These are phyloP conservation scores for Baryphthengus martii DNA, from an alignment of 2,113 vertebrate genomes.

Conservation along the genomic window DNA sequence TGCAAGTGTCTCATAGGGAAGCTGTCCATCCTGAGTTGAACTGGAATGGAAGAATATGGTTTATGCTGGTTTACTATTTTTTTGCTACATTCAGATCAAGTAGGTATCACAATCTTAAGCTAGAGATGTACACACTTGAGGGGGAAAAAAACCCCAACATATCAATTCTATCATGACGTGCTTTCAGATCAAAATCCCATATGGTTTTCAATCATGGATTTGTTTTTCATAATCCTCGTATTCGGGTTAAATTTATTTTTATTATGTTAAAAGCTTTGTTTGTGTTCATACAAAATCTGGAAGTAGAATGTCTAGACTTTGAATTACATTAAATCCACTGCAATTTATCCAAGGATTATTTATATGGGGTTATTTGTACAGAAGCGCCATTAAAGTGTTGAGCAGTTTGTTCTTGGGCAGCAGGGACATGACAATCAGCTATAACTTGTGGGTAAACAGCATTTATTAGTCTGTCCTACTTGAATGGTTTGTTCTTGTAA, in stretches of 20 bases:
- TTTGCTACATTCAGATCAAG: neutral
- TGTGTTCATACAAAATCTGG: constrained; percentile 21
- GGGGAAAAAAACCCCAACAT: neutral
- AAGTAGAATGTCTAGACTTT: constrained; percentile 54
- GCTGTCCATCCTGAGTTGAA: neutral
- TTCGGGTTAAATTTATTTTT: constrained; percentile 55
- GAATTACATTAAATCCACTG: constrained; percentile 56
- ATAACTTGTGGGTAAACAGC: neutral
- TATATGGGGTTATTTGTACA: constrained; percentile 10
- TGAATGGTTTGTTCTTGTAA: neutral
- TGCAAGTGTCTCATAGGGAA: neutral
- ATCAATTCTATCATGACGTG: neutral
- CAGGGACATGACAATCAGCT: neutral
- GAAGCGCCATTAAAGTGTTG: neutral
- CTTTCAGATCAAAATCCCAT: constrained; percentile 26
- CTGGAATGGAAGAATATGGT: neutral
- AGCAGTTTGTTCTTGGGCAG: neutral
- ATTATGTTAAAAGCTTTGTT: constrained; percentile 38
- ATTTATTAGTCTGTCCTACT: neutral
- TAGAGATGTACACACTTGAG: neutral
- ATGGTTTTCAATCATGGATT: constrained; percentile 41
- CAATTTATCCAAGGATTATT: constrained; percentile 50
- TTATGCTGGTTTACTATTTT: neutral
- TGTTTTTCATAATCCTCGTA: constrained; percentile 55
- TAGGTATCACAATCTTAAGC: neutral